Evolutionary conservation across 2,113 vertebrate genomes (phyloP).

Genomic region (Xenopus laevis): DNA sequence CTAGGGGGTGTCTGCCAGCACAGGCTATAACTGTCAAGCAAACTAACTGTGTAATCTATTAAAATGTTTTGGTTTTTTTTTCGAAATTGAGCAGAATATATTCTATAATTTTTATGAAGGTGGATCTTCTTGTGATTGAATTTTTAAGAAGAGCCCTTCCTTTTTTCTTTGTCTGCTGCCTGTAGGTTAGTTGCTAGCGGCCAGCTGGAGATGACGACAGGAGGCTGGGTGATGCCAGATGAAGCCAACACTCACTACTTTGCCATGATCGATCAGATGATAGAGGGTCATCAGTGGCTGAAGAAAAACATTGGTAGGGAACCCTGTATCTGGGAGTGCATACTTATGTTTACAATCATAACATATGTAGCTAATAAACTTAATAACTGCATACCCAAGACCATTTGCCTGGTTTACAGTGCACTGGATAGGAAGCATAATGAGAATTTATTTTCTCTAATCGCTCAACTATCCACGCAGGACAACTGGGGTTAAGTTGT

Average conservation of each 20-base stretch:
- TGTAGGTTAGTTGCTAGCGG: conserved; percentile 73
- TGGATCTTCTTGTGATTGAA: too few relatives aligned
- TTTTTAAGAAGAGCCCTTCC: too few relatives aligned
- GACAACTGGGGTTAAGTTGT: too few relatives aligned
- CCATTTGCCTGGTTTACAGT: not conserved
- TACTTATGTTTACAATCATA: too few relatives aligned
- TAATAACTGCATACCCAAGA: not conserved
- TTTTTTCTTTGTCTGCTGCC: not conserved
- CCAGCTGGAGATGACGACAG: conserved; percentile 92
- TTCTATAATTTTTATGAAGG: too few relatives aligned
- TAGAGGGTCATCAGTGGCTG: conserved; percentile 97
- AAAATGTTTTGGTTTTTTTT: too few relatives aligned
- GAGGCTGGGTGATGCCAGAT: conserved; percentile 97
- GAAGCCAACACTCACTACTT: conserved; percentile 95
- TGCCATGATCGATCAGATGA: conserved; percentile 94
- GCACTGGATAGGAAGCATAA: not conserved
- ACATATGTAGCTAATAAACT: too few relatives aligned
- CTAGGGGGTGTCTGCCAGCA: too few relatives aligned
- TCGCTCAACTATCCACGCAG: too few relatives aligned
- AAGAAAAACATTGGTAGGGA: conserved; percentile 87
- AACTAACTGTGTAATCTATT: too few relatives aligned
- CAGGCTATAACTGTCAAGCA: too few relatives aligned
- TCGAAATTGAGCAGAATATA: too few relatives aligned
- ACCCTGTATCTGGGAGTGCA: not conserved
- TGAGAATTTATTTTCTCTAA: not conserved